phyloP scores from a whole-genome alignment of 2,888 invertebrate genomes.

The Orgyia antiqua region DNA sequence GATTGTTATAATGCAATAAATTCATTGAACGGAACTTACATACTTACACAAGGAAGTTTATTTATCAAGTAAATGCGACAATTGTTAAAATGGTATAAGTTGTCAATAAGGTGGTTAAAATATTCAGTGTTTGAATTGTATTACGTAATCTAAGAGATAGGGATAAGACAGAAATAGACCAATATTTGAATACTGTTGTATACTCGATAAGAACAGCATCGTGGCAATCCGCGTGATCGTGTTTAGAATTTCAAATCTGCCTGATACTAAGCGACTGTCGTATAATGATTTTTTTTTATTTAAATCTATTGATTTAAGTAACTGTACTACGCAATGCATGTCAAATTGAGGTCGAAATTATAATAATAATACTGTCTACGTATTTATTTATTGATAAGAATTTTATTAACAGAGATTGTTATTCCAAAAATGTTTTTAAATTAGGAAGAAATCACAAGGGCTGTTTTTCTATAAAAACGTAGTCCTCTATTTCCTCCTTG shows the following conservation, averaged over 20 bases:
- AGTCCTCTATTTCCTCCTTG: too few species aligned
- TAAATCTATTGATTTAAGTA: constrained; percentile 17
- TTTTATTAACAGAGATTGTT: too few species aligned
- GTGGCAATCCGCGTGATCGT: constrained; percentile 36
- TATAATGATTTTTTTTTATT: constrained; percentile 16
- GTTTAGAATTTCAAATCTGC: constrained; percentile 34
- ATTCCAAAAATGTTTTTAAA: too few species aligned
- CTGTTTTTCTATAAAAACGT: too few species aligned
- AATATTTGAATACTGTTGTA: constrained; percentile 25
- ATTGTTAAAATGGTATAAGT: too few species aligned
- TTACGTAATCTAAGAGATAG: constrained; percentile 19
- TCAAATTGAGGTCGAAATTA: constrained; percentile 7
- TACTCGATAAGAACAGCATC: constrained; percentile 17
- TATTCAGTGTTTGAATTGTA: too few species aligned
- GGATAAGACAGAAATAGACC: constrained; percentile 25
- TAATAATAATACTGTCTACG: constrained; percentile 11
- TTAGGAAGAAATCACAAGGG: too few species aligned
- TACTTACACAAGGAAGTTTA: too few species aligned
- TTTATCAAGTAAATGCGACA: too few species aligned
- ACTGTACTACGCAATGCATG: constrained; percentile 6
- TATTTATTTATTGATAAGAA: background rate
- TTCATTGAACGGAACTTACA: too few species aligned
- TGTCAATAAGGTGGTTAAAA: too few species aligned
- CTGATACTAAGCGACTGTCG: constrained; percentile 9
- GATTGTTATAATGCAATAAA: too few species aligned